Percentiles rank a stretch among this genome's conserved stretches.
Conservation (phyloP, 2,797 vertebrate genomes). For the Malacoraja senta region DNA sequence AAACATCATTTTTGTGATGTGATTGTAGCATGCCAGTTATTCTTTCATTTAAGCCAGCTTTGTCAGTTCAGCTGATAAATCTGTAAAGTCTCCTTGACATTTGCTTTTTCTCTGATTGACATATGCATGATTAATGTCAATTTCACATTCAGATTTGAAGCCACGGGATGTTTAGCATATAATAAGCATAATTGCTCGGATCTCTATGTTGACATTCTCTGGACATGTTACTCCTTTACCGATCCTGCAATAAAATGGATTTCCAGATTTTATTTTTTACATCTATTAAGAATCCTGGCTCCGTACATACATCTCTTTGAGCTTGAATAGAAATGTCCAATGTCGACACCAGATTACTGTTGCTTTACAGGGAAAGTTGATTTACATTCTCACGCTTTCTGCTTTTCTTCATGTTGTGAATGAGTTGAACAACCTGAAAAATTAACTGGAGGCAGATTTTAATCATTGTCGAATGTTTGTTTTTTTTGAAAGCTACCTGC, state of each 20-base stretch:
- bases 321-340: background rate
- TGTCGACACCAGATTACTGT: background rate
- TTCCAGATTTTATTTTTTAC: background rate
- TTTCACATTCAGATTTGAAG: background rate
- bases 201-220: background rate
- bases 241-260: background rate
- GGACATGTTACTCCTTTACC: background rate
- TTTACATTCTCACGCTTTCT: background rate
- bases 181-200: background rate
- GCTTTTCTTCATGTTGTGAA: background rate
- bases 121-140: background rate
- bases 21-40: background rate
- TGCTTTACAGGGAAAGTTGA: background rate
- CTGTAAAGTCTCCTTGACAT: background rate
- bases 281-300: background rate
- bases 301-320: background rate
- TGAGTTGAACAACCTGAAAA: background rate
- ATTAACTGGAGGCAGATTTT: background rate
- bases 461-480: background rate
- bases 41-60: constrained; percentile 7
- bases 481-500: background rate
- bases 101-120: constrained; percentile 6
- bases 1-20: constrained; percentile 10
- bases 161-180: background rate
- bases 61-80: background rate